These are phyloP conservation scores for Oxyteleia sp. DNA, from an alignment of 2,888 invertebrate species.

Conservation along the genomic window DNA sequence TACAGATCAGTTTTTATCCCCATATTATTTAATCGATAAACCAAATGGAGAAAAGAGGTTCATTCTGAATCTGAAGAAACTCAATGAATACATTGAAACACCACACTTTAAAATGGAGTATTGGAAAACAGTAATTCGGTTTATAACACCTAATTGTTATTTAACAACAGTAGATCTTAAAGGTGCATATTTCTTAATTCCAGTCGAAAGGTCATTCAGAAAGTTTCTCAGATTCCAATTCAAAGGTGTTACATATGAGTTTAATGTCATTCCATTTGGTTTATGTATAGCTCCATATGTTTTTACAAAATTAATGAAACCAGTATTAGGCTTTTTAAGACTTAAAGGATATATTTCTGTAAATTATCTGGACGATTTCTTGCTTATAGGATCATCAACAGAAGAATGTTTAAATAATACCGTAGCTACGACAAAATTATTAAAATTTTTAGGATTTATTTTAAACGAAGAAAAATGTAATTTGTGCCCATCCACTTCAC, in stretches of 20 bases:
- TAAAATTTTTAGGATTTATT: slow-evolving; percentile 51
- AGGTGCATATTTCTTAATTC: slow-evolving; percentile 58
- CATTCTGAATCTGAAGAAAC: too few relatives aligned
- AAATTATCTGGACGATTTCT: slow-evolving; percentile 64
- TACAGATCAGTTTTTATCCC: slow-evolving; percentile 1
- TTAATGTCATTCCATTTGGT: slow-evolving; percentile 66
- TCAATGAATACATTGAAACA: slow-evolving; percentile 57
- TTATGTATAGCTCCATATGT: slow-evolving; percentile 54
- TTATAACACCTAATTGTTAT: slow-evolving; percentile 42
- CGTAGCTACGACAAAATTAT: slow-evolving; percentile 10
- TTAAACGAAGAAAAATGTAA: slow-evolving; percentile 53
- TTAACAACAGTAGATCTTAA: slow-evolving; percentile 56
- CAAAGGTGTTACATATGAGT: slow-evolving; percentile 40
- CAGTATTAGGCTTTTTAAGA: slow-evolving; percentile 37
- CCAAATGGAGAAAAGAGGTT: too few relatives aligned
- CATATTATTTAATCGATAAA: too few relatives aligned
- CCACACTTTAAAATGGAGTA: too few relatives aligned
- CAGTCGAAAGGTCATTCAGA: slow-evolving; percentile 31
- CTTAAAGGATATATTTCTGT: slow-evolving; percentile 37
- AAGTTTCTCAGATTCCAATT: slow-evolving; percentile 68
- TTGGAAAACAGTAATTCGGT: slow-evolving; percentile 38
- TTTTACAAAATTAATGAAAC: slow-evolving; percentile 67
- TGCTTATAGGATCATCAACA: slow-evolving; percentile 15
- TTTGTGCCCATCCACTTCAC: slow-evolving; percentile 14
- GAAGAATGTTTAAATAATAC: slow-evolving; percentile 14